Percentiles rank a stretch among this genome's conserved stretches.
These are phyloP conservation scores for Leuciscus idus DNA, from an alignment of 2,113 vertebrate species.

Conservation along the genomic window DNA sequence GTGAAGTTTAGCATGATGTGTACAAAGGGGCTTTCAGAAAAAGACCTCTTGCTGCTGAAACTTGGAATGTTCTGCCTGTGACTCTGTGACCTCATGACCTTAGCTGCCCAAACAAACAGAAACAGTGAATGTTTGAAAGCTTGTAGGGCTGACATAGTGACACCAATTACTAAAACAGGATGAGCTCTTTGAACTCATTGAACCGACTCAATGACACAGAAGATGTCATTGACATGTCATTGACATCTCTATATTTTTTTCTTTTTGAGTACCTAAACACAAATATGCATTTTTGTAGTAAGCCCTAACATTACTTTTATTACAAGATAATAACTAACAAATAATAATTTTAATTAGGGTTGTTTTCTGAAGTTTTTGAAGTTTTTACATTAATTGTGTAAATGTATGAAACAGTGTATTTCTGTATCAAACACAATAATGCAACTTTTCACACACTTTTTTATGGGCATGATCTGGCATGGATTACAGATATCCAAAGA, in stretches of 20 bases:
- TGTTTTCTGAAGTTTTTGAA: too few species aligned
- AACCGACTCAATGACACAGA: background rate
- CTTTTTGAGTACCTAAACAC: background rate
- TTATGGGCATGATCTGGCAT: background rate
- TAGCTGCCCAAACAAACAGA: background rate
- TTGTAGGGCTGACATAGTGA: constrained; percentile 11
- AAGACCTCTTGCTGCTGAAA: background rate
- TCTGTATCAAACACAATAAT: too few species aligned
- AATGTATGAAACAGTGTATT: too few species aligned
- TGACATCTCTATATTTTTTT: background rate
- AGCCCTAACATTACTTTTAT: background rate
- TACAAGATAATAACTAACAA: too few species aligned
- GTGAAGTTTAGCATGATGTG: too few species aligned
- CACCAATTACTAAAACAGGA: constrained; percentile 35
- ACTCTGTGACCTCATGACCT: constrained; percentile 20
- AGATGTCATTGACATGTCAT: background rate
- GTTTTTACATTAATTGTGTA: too few species aligned
- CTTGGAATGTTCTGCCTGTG: background rate
- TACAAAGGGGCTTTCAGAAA: too few species aligned
- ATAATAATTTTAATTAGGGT: too few species aligned
- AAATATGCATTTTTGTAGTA: background rate
- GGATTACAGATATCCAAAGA: background rate
- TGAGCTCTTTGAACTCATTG: background rate
- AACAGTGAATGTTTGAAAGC: constrained; percentile 1
- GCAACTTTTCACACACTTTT: background rate